A percentile compares a stretch with the other conserved stretches of the same genome.
phyloP scores from a whole-genome alignment of 2,797 vertebrate species.

The Prionace glauca region DNA sequence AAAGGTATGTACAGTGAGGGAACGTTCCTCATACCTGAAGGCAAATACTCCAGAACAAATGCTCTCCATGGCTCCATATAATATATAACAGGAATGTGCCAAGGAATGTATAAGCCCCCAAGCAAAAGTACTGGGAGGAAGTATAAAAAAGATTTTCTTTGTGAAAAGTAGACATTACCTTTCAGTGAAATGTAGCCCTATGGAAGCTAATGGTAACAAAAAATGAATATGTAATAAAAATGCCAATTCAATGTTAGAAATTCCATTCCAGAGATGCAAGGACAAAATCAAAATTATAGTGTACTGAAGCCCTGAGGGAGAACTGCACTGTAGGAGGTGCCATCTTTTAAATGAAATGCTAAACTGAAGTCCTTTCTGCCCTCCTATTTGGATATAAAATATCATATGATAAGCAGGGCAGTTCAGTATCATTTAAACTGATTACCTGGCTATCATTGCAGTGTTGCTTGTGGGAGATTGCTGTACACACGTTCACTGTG shows the following conservation, averaged over 20 bases:
- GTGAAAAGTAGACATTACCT: background rate
- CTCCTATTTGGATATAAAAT: background rate
- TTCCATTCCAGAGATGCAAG: too few species aligned
- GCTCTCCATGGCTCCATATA: background rate
- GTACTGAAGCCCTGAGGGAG: too few species aligned
- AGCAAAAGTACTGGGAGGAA: background rate
- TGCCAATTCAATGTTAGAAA: background rate
- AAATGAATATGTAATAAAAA: background rate
- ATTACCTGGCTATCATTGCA: background rate
- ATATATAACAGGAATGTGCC: background rate
- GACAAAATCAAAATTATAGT: too few species aligned
- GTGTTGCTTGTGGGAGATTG: background rate
- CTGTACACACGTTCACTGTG: too few species aligned
- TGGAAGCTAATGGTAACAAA: background rate
- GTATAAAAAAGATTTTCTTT: background rate
- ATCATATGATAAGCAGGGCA: too few species aligned
- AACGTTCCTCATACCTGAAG: background rate
- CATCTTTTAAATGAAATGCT: background rate
- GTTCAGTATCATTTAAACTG: background rate
- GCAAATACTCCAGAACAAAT: background rate
- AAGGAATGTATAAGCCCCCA: background rate
- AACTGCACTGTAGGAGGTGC: background rate
- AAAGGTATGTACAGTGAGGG: background rate
- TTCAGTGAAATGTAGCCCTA: background rate
- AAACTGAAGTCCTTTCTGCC: background rate